These are phyloP conservation scores for Sphecodes monilicornis DNA, from an alignment of 2,888 invertebrate genomes.

Conservation along the genomic window DNA sequence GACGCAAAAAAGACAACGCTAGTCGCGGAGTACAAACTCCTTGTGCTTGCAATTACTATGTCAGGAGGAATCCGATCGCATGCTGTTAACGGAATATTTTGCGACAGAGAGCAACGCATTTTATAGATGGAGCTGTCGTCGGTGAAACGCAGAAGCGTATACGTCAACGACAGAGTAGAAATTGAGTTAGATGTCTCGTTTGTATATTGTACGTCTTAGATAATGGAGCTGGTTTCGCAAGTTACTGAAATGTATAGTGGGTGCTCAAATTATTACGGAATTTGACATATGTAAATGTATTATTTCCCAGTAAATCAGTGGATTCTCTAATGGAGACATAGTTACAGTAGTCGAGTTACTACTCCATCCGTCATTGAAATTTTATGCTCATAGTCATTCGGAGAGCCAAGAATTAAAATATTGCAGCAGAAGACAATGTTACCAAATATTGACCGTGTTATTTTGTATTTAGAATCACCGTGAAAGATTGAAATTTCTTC, in stretches of 20 bases:
- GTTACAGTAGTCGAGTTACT: background rate
- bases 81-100: background rate
- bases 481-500: no score
- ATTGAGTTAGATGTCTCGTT: background rate
- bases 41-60: background rate
- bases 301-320: background rate
- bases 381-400: background rate
- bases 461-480: background rate
- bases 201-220: background rate
- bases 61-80: background rate
- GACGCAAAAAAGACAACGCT: background rate
- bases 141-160: background rate
- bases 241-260: constrained; percentile 1
- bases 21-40: background rate
- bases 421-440: background rate
- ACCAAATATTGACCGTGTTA: no score
- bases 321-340: background rate
- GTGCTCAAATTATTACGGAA: background rate
- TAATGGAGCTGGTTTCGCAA: background rate
- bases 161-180: background rate
- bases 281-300: no score
- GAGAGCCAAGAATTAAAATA: background rate
- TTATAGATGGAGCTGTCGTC: background rate
- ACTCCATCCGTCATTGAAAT: background rate
- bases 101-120: background rate